These are phyloP conservation scores for Chaenogobius annularis DNA, from an alignment of 2,113 vertebrate genomes.

Conservation along the genomic window DNA sequence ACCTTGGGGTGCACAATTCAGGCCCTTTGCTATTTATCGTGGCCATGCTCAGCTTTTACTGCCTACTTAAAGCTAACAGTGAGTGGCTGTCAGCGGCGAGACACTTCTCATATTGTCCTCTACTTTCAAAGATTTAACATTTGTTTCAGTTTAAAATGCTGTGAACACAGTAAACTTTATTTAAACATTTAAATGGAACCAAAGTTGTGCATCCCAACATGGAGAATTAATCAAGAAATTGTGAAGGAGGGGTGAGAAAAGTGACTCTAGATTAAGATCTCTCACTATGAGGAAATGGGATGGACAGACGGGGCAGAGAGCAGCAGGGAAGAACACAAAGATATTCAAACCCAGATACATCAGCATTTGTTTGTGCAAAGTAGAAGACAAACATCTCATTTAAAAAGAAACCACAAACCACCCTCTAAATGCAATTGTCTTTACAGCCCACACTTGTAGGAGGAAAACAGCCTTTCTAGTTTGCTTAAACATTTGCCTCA, in stretches of 20 bases:
- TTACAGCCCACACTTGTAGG: slow-evolving; percentile 11
- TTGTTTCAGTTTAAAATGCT: slow-evolving; percentile 25
- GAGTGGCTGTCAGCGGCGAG: slow-evolving; percentile 40
- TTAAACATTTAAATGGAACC: slow-evolving; percentile 43
- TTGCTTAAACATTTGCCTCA: slow-evolving; percentile 47
- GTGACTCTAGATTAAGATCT: slow-evolving; percentile 53
- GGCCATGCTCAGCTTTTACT: slow-evolving; percentile 55
- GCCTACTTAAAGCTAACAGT: slow-evolving; percentile 51
- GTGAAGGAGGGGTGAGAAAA: slow-evolving; percentile 30
- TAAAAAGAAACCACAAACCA: slow-evolving; percentile 7
- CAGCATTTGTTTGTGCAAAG: slow-evolving; percentile 51
- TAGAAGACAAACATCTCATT: slow-evolving; percentile 26
- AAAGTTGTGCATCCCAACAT: slow-evolving; percentile 68
- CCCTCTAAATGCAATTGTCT: slow-evolving; percentile 11
- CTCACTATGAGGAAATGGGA: slow-evolving; percentile 54
- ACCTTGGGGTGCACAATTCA: slow-evolving; percentile 75
- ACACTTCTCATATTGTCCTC: slow-evolving; percentile 30
- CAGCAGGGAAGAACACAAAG: slow-evolving; percentile 35
- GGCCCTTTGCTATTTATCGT: slow-evolving; percentile 65
- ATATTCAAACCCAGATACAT: slow-evolving; percentile 37
- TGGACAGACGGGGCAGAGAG: slow-evolving; percentile 25
- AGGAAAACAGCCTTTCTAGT: slow-evolving; percentile 39
- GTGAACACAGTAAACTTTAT: slow-evolving; percentile 33
- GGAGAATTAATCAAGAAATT: slow-evolving; percentile 41
- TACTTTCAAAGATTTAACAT: slow-evolving; percentile 39